phyloP scores from a whole-genome alignment of 2,797 vertebrate species.

The Furcifer pardalis region DNA sequence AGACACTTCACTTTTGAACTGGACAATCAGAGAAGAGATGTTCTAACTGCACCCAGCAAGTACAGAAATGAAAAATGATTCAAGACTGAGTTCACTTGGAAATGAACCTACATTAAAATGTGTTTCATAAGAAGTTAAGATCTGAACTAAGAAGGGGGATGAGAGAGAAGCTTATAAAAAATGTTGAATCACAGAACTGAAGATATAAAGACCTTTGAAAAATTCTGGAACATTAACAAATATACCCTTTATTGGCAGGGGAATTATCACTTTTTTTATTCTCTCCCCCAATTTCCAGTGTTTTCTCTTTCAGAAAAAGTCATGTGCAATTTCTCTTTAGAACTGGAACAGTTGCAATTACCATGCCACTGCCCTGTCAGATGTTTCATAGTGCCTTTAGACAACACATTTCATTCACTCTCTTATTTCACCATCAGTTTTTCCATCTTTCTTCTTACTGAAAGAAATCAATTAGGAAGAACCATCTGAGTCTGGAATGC shows the following conservation, averaged over 20 bases:
- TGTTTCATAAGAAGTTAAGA: background rate
- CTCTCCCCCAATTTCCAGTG: background rate
- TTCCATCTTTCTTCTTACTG: no score
- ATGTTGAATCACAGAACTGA: background rate
- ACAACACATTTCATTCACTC: background rate
- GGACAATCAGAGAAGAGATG: background rate
- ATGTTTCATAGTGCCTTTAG: background rate
- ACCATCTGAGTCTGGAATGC: no score
- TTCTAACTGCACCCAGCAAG: background rate
- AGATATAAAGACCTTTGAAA: background rate
- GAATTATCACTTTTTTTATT: background rate
- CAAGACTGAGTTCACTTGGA: background rate
- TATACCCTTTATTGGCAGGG: no score
- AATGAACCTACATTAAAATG: background rate
- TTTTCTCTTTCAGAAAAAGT: background rate
- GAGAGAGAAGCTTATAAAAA: background rate
- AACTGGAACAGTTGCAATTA: background rate
- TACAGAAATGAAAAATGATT: background rate
- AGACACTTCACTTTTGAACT: constrained; percentile 17
- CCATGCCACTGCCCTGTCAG: background rate
- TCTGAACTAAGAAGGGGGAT: background rate
- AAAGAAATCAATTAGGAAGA: no score
- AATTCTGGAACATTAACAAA: background rate
- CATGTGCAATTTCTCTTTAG: background rate
- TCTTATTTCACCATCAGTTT: no score